Conservation (phyloP, 92 coral and sea anemone genomes). For the Phenganax stokvisi region DNA sequence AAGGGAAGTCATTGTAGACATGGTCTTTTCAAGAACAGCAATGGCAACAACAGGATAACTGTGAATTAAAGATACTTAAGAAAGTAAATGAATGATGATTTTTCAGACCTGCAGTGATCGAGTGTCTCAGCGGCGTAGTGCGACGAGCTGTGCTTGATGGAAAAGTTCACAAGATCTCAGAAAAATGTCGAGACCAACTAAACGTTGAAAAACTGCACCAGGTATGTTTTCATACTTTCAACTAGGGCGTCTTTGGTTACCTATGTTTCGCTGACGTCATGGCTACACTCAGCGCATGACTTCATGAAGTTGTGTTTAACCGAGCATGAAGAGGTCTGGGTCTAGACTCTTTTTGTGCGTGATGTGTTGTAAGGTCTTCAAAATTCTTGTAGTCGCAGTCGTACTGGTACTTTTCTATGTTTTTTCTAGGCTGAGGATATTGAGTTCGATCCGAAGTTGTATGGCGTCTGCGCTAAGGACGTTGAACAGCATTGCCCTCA, state of each 20-base stretch:
- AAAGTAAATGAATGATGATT: not conserved
- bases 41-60: not conserved
- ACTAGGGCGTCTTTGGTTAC: not conserved
- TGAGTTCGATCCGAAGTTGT: constrained; percentile 63
- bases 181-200: constrained; percentile 66
- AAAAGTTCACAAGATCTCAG: constrained; percentile 48
- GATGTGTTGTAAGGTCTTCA: too few species aligned
- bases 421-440: constrained; percentile 68
- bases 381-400: too few species aligned
- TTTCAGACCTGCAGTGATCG: constrained; percentile 70
- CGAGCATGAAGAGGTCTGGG: too few species aligned
- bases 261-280: not conserved
- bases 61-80: not conserved
- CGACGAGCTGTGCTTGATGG: constrained; percentile 64
- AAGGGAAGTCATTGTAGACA: too few species aligned
- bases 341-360: too few species aligned
- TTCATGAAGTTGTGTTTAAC: too few species aligned
- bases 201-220: constrained; percentile 49
- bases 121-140: constrained; percentile 64
- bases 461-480: constrained; percentile 52
- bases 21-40: not conserved
- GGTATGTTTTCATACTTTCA: not conserved
- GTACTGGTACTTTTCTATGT: not conserved
- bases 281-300: too few species aligned
- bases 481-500: constrained; percentile 43